Conservation (phyloP, 2,113 vertebrate genomes). For the Physeter macrocephalus region DNA sequence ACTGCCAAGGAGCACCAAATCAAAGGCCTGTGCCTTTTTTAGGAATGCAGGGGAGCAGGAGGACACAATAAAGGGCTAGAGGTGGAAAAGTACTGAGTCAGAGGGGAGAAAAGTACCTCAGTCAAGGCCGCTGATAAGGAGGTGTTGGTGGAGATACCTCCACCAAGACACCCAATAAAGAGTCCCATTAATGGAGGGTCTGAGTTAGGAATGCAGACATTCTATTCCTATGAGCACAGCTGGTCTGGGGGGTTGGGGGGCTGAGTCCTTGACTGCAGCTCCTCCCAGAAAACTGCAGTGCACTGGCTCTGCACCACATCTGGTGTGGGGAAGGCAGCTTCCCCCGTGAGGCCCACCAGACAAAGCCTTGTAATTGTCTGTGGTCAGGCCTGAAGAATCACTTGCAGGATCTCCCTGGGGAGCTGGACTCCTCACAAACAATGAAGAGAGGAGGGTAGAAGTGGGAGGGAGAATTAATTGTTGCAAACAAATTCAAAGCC, state of each 20-base stretch:
- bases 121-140: neutral
- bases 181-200: neutral
- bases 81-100: neutral
- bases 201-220: neutral
- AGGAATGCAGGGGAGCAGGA: accelerated
- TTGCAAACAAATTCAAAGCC: neutral
- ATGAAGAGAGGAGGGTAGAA: neutral
- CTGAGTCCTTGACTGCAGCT: neutral
- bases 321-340: neutral
- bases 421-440: neutral
- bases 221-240: neutral
- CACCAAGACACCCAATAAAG: neutral
- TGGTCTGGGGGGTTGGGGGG: neutral
- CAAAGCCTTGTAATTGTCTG: neutral
- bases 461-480: neutral
- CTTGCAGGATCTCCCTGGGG: neutral
- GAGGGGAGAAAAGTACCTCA: neutral
- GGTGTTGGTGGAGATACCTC: neutral
- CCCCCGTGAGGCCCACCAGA: neutral
- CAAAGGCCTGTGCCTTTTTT: neutral
- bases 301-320: accelerated
- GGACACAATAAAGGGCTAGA: neutral
- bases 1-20: neutral
- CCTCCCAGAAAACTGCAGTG: neutral
- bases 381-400: neutral